Base-by-base conservation (phyloP, 2,888 invertebrate genomes). In the Dermolepida albohirtum region DNA sequence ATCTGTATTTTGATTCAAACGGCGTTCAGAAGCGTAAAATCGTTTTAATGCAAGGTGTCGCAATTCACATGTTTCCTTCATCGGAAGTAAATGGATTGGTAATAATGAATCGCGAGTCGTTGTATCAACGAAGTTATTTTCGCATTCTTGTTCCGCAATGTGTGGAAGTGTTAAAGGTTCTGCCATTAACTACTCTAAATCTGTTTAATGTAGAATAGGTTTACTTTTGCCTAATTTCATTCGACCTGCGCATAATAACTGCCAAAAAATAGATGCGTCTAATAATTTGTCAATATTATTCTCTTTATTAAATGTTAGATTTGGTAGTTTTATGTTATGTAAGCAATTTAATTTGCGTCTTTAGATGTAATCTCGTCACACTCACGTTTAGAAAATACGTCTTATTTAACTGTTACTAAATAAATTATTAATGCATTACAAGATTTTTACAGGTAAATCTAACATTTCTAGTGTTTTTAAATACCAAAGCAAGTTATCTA, bases 171-270 rank as follows among this genome's bases (percentile, higher is more conserved):
- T 5, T 29, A 29, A 47, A 6, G 14, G 7, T 47, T 12, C 14
- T 2, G 16, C 1, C 16, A 8, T 8, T 5, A 12, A 1, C 8
- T 14, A 47, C 16, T 6, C 14, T 12, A 8, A 47, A 5, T 14
- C 14, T 16, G 47, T 47, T 16, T 47, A 14, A 5, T 47, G 14
- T 5, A 47, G 14, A 5, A 16, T 16, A 5, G 47, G 12, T 5
- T 47, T 2, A 14, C 16, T 16, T 8, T 47, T 12, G 4, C 47
- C 14, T 47, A 47, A 47, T 47, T 14, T n/a, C 5, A 47, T 47
- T 14, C 14, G 14, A 47, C 47, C 47, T 47, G 14, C 47, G n/a
- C 47, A 47, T 47, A 47, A 47, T 16, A 47, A 47, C 2, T 47
- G 4, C 29, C 29, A 29, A n/a, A n/a, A 29, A 29, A 29, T 29